Evolutionary conservation across 2,797 vertebrate genomes (phyloP).

Genomic region (Sparidentex hasta): DNA sequence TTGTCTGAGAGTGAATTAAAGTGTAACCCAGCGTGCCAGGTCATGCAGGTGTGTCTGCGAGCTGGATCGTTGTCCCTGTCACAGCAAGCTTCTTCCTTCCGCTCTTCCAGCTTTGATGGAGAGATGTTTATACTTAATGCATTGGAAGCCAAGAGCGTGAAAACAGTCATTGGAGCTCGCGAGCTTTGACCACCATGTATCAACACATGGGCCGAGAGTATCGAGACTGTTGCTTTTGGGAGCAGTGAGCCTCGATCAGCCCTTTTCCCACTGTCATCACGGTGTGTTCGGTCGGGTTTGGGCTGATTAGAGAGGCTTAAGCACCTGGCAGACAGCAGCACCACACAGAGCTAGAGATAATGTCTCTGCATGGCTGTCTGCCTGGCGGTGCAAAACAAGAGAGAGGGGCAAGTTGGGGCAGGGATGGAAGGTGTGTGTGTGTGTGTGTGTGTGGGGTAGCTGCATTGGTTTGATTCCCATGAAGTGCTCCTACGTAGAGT

Average conservation of each 20-base stretch:
- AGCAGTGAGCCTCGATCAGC: slow-evolving; percentile 5
- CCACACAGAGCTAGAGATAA: slow-evolving; percentile 57
- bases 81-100: slow-evolving; percentile 22
- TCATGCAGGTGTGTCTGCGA: slow-evolving; percentile 65
- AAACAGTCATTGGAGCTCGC: slow-evolving; percentile 13
- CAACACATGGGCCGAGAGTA: not conserved
- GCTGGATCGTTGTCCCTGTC: slow-evolving; percentile 42
- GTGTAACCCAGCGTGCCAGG: slow-evolving; percentile 38
- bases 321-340: slow-evolving; percentile 72
- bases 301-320: slow-evolving; percentile 70
- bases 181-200: slow-evolving; percentile 11
- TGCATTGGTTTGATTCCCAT: slow-evolving; percentile 64
- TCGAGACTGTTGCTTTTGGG: not conserved
- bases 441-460: slow-evolving; percentile 36
- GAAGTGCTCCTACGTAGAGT: slow-evolving; percentile 29
- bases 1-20: slow-evolving; percentile 49
- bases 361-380: slow-evolving; percentile 64
- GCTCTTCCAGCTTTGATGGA: slow-evolving; percentile 24
- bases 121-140: slow-evolving; percentile 61
- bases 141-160: slow-evolving; percentile 45
- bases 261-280: slow-evolving; percentile 59
- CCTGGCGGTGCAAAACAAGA: slow-evolving; percentile 68
- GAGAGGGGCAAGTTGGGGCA: slow-evolving; percentile 79
- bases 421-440: slow-evolving; percentile 57
- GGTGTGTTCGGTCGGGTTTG: slow-evolving; percentile 51